These are phyloP conservation scores for Actenoides lindsayi DNA, from an alignment of 2,113 vertebrate genomes.

Conservation along the genomic window DNA sequence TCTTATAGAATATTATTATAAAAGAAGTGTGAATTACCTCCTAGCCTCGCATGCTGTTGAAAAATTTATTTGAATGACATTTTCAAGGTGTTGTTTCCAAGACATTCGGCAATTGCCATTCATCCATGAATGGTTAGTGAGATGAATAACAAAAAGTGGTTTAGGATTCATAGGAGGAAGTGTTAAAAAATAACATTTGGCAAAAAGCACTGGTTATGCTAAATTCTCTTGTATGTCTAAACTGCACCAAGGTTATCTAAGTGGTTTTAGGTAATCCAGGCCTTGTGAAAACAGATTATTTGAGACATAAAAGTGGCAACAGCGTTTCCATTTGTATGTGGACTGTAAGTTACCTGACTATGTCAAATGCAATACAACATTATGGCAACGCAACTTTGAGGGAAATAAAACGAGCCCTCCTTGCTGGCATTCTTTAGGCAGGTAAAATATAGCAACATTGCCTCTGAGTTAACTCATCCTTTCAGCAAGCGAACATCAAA, in stretches of 20 bases:
- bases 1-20: slow-evolving; percentile 67
- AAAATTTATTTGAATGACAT: slow-evolving; percentile 48
- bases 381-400: neutral
- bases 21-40: slow-evolving; percentile 67
- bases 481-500: neutral
- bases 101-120: slow-evolving; percentile 43
- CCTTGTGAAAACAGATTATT: slow-evolving; percentile 35
- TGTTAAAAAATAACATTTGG: slow-evolving; percentile 61
- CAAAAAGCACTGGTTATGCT: slow-evolving; percentile 13
- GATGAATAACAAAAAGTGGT: slow-evolving; percentile 63
- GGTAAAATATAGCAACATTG: neutral
- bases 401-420: neutral
- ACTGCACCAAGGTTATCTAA: slow-evolving; percentile 34
- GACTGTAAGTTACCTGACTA: neutral
- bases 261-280: slow-evolving; percentile 51
- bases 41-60: slow-evolving; percentile 54
- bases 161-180: slow-evolving; percentile 62
- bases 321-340: slow-evolving; percentile 23
- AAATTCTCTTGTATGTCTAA: slow-evolving; percentile 58
- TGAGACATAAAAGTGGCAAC: slow-evolving; percentile 17
- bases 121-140: slow-evolving; percentile 43
- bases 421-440: neutral
- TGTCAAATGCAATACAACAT: neutral
- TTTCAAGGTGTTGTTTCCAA: slow-evolving; percentile 61
- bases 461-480: neutral